Evolutionary conservation across 1,140 invertebrate genomes (phyloP).

Genomic region (Leptinotarsa texana): DNA sequence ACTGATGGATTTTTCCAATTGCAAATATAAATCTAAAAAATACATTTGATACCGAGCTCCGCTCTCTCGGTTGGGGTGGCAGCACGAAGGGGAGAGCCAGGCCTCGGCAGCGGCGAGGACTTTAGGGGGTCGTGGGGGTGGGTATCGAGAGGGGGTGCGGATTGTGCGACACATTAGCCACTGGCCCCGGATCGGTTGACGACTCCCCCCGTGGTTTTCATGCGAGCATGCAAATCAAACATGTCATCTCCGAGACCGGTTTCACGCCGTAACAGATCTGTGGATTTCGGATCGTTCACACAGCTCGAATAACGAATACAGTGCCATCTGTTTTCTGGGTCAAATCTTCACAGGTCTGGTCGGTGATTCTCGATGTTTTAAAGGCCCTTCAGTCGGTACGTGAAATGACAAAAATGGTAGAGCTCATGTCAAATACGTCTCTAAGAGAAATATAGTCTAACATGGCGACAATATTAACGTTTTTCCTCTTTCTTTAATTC

Average conservation of each 20-base stretch:
- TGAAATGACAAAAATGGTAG: no score
- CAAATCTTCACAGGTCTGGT: not conserved
- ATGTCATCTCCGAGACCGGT: conserved; percentile 37
- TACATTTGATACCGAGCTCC: conserved; percentile 37
- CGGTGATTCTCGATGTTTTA: no score
- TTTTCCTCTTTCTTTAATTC: no score
- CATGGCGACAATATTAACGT: fast-evolving
- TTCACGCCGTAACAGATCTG: conserved; percentile 28
- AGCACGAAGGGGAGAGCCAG: conserved; percentile 21
- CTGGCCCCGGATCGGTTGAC: conserved; percentile 18
- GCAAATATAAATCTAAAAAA: conserved; percentile 50
- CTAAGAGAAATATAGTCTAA: no score
- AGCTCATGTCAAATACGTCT: no score
- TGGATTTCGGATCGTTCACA: conserved; percentile 14
- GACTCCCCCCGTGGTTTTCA: conserved; percentile 26
- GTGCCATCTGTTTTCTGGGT: not conserved
- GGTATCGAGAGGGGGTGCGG: conserved; percentile 35
- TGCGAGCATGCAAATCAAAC: conserved; percentile 42
- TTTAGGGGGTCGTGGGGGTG: not conserved
- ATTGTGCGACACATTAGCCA: conserved; percentile 44
- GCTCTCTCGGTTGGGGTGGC: not conserved
- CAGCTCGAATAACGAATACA: not conserved
- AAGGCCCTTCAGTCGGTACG: no score
- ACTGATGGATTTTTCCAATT: conserved; percentile 45
- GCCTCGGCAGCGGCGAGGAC: conserved; percentile 10